phyloP scores from a whole-genome alignment of 2,888 invertebrate genomes.

The Psococerastis gibbosa region DNA sequence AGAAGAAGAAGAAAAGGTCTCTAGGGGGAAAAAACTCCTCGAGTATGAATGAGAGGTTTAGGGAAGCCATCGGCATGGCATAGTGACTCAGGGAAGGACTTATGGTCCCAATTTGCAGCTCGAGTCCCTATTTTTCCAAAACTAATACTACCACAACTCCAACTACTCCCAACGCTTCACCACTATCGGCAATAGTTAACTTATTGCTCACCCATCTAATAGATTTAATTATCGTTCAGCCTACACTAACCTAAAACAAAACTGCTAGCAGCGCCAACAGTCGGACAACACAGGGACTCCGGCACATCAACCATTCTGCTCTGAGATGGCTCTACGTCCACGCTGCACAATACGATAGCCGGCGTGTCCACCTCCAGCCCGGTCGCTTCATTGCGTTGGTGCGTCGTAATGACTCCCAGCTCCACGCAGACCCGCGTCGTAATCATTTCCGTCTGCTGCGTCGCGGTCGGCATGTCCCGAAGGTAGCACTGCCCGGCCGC shows the following conservation, averaged over 20 bases:
- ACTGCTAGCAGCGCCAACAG: slow-evolving; percentile 9
- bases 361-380: slow-evolving; percentile 17
- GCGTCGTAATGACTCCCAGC: slow-evolving; percentile 25
- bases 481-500: slow-evolving; percentile 6
- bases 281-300: slow-evolving; percentile 15
- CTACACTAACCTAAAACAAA: not conserved
- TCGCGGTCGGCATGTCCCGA: slow-evolving; percentile 5
- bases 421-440: slow-evolving; percentile 36
- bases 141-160: too few species aligned
- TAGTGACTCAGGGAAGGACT: too few species aligned
- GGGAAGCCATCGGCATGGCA: too few species aligned
- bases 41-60: too few species aligned
- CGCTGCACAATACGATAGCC: slow-evolving; percentile 23
- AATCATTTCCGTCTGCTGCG: slow-evolving; percentile 26
- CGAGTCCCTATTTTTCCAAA: too few species aligned
- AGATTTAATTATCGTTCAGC: too few species aligned
- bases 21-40: too few species aligned
- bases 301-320: slow-evolving; percentile 17
- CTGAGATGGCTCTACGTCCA: slow-evolving; percentile 22
- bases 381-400: slow-evolving; percentile 7
- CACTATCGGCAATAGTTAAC: too few species aligned
- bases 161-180: too few species aligned
- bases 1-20: too few species aligned
- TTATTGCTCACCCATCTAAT: too few species aligned
- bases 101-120: too few species aligned